Evolutionary conservation across 2,888 invertebrate genomes (phyloP), one percentile per base, ranked within the genome.

Genomic region (Caenorhabditis sp.): DNA sequence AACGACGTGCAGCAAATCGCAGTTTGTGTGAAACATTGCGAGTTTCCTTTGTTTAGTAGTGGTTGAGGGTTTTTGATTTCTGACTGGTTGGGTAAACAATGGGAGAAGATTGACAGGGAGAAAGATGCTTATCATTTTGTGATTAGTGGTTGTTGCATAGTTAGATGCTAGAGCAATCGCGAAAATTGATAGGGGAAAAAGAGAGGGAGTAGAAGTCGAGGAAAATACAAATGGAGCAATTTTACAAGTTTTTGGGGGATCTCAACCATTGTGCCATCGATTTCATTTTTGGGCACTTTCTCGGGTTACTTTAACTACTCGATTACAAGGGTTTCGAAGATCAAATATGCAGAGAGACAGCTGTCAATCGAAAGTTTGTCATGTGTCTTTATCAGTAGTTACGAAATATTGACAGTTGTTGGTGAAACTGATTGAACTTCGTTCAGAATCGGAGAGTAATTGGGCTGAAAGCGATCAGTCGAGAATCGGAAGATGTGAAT

Each of bases 41-140:
- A 38, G 41, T 51, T 26, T 2, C 14, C 14, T 41, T 28, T 63
- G 26, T 58, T 58, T 38, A 41, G 31, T 6, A n/a, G n/a, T n/a
- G n/a, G n/a, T n/a, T n/a, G 31, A 35, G 31, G 63, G 22, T 63
- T 63, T 63, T 63, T 63, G 63, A 63, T 63, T 63, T 63, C 26
- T 61, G 38, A 61, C 41, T 54, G 12, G 3, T 54, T 54, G 24
- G 10, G 54, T 54, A 54, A 54, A 54, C 26, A 54, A 54, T 54
- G 5, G 26, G 19, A 54, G 14, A 26, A 2, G 44, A n/a, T 12
- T n/a, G 61, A n/a, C 22, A 44, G 61, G 41, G 14, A 26, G 61
- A 24, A 19, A n/a, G 44, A 5, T 24, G n/a, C 26, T 63, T 63
- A 63, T 63, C 63, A 44, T 24, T 44, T 63, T 63, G 63, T 63